Evolutionary conservation across 1,140 invertebrate genomes (phyloP).

Genomic region (Tachypleus tridentatus): DNA sequence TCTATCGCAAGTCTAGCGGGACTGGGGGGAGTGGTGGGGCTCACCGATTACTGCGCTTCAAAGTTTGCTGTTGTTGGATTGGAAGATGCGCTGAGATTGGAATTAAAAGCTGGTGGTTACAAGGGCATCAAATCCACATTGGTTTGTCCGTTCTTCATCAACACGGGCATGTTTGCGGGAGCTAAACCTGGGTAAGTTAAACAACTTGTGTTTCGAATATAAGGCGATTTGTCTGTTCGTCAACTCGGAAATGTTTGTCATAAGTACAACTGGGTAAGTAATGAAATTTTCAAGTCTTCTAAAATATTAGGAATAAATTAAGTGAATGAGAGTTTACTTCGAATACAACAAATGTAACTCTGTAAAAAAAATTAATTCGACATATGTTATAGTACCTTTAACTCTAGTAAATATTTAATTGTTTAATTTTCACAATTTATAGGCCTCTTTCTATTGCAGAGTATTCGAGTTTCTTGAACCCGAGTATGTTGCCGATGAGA

Average conservation of each 20-base stretch:
- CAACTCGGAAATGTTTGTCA: too few species aligned
- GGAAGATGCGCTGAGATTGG: slow-evolving; percentile 67
- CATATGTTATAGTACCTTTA: too few species aligned
- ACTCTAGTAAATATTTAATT: too few species aligned
- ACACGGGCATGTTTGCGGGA: slow-evolving; percentile 90
- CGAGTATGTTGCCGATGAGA: slow-evolving; percentile 70
- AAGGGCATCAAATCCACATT: slow-evolving; percentile 72
- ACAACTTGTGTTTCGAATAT: too few species aligned
- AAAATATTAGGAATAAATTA: too few species aligned
- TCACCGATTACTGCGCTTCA: slow-evolving; percentile 89
- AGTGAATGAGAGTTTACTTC: too few species aligned
- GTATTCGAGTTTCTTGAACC: slow-evolving; percentile 69
- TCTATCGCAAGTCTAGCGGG: slow-evolving; percentile 90
- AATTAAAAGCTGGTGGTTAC: slow-evolving; percentile 46
- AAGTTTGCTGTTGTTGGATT: slow-evolving; percentile 90
- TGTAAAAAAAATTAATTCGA: too few species aligned
- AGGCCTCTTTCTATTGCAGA: slow-evolving; percentile 31
- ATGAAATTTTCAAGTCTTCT: too few species aligned
- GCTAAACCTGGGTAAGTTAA: slow-evolving; percentile 60
- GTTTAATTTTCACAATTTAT: too few species aligned
- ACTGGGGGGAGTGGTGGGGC: slow-evolving; percentile 59
- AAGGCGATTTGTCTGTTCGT: too few species aligned
- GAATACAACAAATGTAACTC: too few species aligned
- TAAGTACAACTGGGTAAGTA: too few species aligned
- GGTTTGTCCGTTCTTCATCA: slow-evolving; percentile 87